These are phyloP conservation scores for Rhinella marina DNA, from an alignment of 2,797 vertebrate species.

Conservation along the genomic window DNA sequence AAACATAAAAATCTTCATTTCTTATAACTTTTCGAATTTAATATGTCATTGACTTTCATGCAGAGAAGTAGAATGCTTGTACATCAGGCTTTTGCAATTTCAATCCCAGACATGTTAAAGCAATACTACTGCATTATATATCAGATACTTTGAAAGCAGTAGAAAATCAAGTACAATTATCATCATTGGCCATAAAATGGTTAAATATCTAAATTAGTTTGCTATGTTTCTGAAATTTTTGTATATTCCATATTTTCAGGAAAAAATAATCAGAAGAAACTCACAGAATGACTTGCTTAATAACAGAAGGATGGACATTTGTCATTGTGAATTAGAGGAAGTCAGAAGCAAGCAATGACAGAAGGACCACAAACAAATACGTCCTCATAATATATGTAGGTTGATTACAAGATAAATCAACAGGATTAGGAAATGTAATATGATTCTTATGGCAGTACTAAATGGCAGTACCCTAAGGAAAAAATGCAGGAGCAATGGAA, in stretches of 20 bases:
- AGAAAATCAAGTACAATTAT: not conserved
- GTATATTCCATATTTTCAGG: not conserved
- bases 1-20: too few relatives aligned
- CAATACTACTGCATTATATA: not conserved
- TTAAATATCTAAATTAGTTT: not conserved
- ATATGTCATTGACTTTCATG: too few relatives aligned
- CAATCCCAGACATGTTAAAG: not conserved
- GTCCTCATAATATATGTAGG: not conserved
- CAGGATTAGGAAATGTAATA: not conserved
- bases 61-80: too few relatives aligned
- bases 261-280: not conserved
- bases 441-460: not conserved
- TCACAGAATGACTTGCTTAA: not conserved
- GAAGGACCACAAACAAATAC: conserved; percentile 3
- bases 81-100: too few relatives aligned
- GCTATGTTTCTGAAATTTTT: not conserved
- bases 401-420: not conserved
- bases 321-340: conserved; percentile 1
- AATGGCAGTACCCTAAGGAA: not conserved
- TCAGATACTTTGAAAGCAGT: not conserved
- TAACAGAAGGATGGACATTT: conserved; percentile 18
- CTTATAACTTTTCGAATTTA: too few relatives aligned
- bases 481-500: not conserved
- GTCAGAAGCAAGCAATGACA: conserved; percentile 4
- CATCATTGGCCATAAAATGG: too few relatives aligned